These are phyloP conservation scores for Drosophila bocqueti DNA, from an alignment of 1,140 invertebrate species.

Conservation along the genomic window DNA sequence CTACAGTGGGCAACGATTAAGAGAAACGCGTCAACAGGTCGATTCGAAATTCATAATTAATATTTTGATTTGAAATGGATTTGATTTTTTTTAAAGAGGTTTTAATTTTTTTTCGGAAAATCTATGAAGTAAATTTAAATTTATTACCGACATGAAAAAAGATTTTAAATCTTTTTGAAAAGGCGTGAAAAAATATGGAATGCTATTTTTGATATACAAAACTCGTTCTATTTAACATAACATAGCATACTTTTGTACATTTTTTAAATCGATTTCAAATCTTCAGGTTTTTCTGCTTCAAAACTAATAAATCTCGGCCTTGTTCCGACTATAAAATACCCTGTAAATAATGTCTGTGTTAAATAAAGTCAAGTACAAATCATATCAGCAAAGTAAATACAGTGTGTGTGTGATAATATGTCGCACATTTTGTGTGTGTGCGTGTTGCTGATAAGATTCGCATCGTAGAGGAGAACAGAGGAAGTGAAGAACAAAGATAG, in stretches of 20 bases:
- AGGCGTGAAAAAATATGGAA: too few relatives aligned
- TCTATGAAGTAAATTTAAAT: too few relatives aligned
- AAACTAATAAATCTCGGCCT: not conserved
- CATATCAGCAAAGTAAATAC: constrained; percentile 42
- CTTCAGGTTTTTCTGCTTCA: too few relatives aligned
- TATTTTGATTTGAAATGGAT: not conserved
- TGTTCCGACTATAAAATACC: not conserved
- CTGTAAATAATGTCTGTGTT: not conserved
- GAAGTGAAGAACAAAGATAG: constrained; percentile 18
- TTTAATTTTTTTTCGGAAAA: not conserved
- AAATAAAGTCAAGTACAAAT: constrained; percentile 42
- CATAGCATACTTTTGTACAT: not conserved
- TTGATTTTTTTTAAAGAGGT: not conserved
- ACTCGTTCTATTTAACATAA: too few relatives aligned
- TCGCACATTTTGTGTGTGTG: constrained; percentile 16
- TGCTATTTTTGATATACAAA: too few relatives aligned
- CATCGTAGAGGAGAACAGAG: constrained; percentile 33
- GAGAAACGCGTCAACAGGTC: not conserved
- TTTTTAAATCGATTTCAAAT: not conserved
- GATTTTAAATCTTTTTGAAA: too few relatives aligned
- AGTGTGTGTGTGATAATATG: constrained; percentile 1
- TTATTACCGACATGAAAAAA: too few relatives aligned
- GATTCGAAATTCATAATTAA: not conserved
- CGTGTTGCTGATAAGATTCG: constrained; percentile 51
- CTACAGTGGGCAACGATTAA: constrained; percentile 21